Evolutionary conservation across 37 sponge, comb jelly and placozoan genomes (phyloP), one percentile per base, ranked within the genome.

Genomic region (Chondrilla cf. caribensis): DNA sequence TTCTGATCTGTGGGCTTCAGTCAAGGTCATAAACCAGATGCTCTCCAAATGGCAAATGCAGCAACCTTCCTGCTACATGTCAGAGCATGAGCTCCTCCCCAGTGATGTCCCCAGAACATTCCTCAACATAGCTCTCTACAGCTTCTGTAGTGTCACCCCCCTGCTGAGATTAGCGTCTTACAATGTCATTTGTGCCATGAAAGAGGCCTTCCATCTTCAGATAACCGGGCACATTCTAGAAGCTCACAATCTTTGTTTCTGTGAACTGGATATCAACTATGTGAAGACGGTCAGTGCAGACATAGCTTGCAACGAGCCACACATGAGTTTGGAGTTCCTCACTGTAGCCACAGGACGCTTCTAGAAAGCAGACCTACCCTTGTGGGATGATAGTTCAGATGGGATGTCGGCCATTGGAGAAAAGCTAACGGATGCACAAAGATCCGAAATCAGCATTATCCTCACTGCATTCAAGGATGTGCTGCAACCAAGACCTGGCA

Each of bases 81-180:
- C 86, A 26, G 93, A 88, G 81, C 78, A 88, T n/a, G 89, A 91
- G 72, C 54, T 95, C n/a, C 83, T 83, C 25, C 95, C 95, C 0
- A 88, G 86, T 39, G 95, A 95, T 82, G 95, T 95, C 21, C 95
- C 95, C 60, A 93, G 95, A 6, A 92, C 95, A 9, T 91, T 95
- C 41, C 88, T 95, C 38, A 95, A 89, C 58, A 79, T 88, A n/a
- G 95, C 95, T 57, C 81, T 95, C 17, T 81, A 91, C 71, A 95
- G 92, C 81, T 67, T 92, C 2, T 90, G 95, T 43, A 81, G 88
- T 37, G 26, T 83, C 26, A 84, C 89, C 36, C 43, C 93, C 3
- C 54, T 58, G 11, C 70, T 92, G 54, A 67, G 95, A 14, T 38
- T 83, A n/a, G 90, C 95, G 7, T 93, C 93, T 11, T 95, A 95